Conservation (phyloP, 2,797 vertebrate genomes). For the Somateria mollissima region DNA sequence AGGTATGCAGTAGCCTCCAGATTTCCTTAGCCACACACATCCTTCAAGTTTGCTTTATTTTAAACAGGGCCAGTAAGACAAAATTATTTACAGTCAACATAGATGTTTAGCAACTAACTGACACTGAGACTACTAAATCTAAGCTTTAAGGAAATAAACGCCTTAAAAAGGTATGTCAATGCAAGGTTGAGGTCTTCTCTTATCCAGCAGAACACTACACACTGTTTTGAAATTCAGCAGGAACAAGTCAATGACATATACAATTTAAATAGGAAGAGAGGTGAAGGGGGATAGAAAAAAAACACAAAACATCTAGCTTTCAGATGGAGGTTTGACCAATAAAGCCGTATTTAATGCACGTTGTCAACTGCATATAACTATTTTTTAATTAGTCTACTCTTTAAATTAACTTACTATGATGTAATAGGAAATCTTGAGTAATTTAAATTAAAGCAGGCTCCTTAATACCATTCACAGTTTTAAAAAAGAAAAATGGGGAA, state of each 20-base stretch:
- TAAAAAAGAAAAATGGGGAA: background rate
- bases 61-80: background rate
- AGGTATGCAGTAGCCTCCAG: background rate
- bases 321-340: background rate
- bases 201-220: background rate
- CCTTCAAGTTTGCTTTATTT: background rate
- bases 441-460: background rate
- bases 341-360: background rate
- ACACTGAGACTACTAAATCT: background rate
- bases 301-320: background rate
- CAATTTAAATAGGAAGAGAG: background rate
- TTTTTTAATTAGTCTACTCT: background rate
- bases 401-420: background rate
- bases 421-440: background rate
- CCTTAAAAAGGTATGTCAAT: background rate
- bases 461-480: background rate
- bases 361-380: background rate
- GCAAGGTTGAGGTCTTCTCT: background rate
- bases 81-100: background rate
- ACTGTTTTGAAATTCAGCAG: background rate
- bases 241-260: background rate
- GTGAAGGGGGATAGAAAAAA: background rate
- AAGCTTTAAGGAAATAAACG: background rate
- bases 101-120: background rate
- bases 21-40: background rate